A percentile compares a stretch with the other conserved stretches of the same genome.
Evolutionary conservation across 2,113 vertebrate species (phyloP).

Genomic region (Hippocampus guttulatus): DNA sequence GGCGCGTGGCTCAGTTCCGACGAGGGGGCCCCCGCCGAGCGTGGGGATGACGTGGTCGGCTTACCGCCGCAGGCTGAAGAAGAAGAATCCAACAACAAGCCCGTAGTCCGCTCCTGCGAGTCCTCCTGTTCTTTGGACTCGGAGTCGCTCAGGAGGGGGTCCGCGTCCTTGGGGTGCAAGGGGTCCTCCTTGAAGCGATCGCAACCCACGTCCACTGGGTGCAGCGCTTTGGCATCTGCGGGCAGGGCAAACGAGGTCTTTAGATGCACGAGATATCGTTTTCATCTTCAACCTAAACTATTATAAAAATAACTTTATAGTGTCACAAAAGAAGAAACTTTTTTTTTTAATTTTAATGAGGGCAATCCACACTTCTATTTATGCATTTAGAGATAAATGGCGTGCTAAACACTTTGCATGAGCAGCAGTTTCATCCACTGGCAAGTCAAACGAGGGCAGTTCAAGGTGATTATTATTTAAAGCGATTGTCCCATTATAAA

Average conservation of each 20-base stretch:
- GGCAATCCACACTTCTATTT: conserved; percentile 14
- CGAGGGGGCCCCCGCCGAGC: conserved; percentile 41
- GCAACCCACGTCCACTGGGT: conserved; percentile 71
- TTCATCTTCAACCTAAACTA: not conserved
- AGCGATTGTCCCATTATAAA: conserved; percentile 83
- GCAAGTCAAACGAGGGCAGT: conserved; percentile 77
- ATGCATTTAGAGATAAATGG: conserved; percentile 74
- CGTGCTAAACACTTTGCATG: conserved; percentile 72
- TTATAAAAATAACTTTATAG: not conserved
- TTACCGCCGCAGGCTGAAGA: conserved; percentile 50
- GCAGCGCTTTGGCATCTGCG: conserved; percentile 73
- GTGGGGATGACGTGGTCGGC: conserved; percentile 76
- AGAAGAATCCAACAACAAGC: conserved; percentile 66
- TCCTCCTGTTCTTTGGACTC: conserved; percentile 82
- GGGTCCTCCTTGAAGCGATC: conserved; percentile 77
- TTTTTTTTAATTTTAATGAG: conserved; percentile 4
- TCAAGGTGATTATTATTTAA: conserved; percentile 82
- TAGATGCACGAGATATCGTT: not conserved
- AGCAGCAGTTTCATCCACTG: conserved; percentile 71
- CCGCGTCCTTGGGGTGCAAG: conserved; percentile 68
- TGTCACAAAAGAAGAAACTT: not conserved
- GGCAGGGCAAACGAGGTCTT: conserved; percentile 27
- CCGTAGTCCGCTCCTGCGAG: conserved; percentile 74
- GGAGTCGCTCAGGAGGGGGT: conserved; percentile 83
- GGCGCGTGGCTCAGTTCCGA: conserved; percentile 66